Base-by-base conservation (phyloP, 2,113 vertebrate genomes). In the Sakesphorus luctuosus region DNA sequence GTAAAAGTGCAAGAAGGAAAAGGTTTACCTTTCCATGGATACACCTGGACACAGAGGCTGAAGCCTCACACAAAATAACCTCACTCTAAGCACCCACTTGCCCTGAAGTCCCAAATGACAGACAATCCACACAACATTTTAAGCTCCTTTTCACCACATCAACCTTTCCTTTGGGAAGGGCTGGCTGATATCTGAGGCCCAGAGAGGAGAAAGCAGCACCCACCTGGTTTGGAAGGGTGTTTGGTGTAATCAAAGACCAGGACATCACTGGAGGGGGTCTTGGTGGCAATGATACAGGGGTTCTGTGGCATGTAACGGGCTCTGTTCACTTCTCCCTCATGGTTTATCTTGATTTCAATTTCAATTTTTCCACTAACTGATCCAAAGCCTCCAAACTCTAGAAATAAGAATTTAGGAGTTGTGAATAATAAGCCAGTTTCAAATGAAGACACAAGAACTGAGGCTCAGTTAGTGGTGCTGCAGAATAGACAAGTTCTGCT, bases 231-330 rank as follows among this genome's bases (percentile, higher is more conserved):
- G 43, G 99, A 99, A 83, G 99, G 99, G 92, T 99, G 99, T 80
- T 99, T 99, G 78, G 99, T 99, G 97, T 99, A 99, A 94, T 99
- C 99, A 97, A 99, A 99, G 80, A 99, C 99, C 79, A 99, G 98
- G 84, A 99, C 99, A 13, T 99, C 99, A 8, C 99, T 99, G 93
- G 99, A 99, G 25, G 99, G 99, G 33, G 99, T 99, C 97, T 99
- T 99, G 19, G 99, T 99, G 68, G 99, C 99, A 24, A 99, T 99
- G 95, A 99, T 99, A 66, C 99, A 99, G 15, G 99, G 99, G 94
- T 99, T 99, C 97, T 99, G 99, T 9, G 99, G 99, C 99, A 99
- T 99, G 95, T 99, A 99, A 31, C 99, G 99, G 0, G 99, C 99
- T 97, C 99, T 97, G 97, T 99, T 99, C 89, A 99, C 99, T 96